Base-by-base conservation (phyloP, 2,797 vertebrate species). In the Propithecus perrieri region DNA sequence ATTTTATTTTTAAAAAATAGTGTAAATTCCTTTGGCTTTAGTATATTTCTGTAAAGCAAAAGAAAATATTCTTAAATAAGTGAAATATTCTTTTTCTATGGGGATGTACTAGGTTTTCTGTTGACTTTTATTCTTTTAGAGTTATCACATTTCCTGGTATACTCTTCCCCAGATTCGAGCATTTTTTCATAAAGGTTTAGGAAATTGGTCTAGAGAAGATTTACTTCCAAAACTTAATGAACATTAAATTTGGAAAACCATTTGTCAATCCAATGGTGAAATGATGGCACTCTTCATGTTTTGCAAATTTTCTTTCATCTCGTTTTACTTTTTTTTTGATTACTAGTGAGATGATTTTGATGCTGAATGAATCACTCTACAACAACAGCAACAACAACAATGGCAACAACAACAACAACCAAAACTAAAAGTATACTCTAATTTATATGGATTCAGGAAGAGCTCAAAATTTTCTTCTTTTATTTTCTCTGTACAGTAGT, bases 261-360 rank as follows among this genome's bases (percentile, higher is more conserved):
- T 94, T 91, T 87, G 59, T 81, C 57, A 86, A 75, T 94, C 8
- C 9, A 69, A 6, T 93, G 55, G 69, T 91, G 67, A 90, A 79
- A 75, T 33, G 28, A 90, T 5, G 28, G 50, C 22, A 81, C 30
- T 85, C 10, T 50, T 71, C 13, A 59, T 59, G 24, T 80, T 90
- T 86, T 67, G 30, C 43, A 74, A 69, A 85, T 86, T 94, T 86
- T 90, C 33, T 43, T 61, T 67, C 4, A 79, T 48, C 38, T 96
- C 85, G 8, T 80, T 48, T 89, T 92, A 88, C 30, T 84, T 89
- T 88, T 84, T 30, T 75, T 81, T 86, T n/a, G 85, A 81, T 81
- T 26, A 35, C 43, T 46, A 80, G 24, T 85, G 11, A 63, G 30
- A 65, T 80, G 35, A 79, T 79, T 91, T 95, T 91, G n/a, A 22